Base-by-base conservation (phyloP, 23 tunicate species). In the Oikopleura albicans region DNA sequence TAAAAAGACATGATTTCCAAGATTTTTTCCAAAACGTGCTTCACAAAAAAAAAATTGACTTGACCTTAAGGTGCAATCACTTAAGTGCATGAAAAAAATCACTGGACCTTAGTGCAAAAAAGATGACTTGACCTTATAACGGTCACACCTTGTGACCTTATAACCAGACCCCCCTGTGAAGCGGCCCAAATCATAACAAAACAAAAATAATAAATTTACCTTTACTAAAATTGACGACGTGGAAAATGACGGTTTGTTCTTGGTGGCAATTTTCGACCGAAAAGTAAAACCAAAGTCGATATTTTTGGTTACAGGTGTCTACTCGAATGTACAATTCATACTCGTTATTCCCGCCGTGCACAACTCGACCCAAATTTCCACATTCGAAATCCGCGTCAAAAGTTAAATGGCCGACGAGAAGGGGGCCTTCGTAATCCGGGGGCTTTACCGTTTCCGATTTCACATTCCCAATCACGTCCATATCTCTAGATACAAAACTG, bases 331-430 rank as follows among this genome's bases (percentile, higher is more conserved):
- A 93, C 40, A 93, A 66, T 56, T 93, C 98, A 76, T 93, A 93
- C 85, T 93, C 98, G 40, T 88, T 88, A 40, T 90, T 93, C 0
- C 91, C 90, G 84, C 90, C 88, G 91, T 93, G 90, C 85, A 90
- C 98, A 0, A 93, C 98, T 75, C 94, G 83, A 36, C 98, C 98
- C 57, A 93, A 76, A 76, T 93, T 93, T 0, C 97, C 97, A 63
- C 94, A 89, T 86, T 93, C 98, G 86, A 90, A 93, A 83, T 93
- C 90, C 39, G 98, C 98, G 90, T 93, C 98, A 83, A 93, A 93
- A 16, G 90, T 85, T 16, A 93, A 75, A 83, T 93, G 98, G 0
- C 98, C 98, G 16, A 16, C 16, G 59, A 8, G 8, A 49, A 16
- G 8, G 16, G 59, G 59, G 16, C 16, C 59, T 49, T 49, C 59